phyloP scores from a whole-genome alignment of 2,888 invertebrate species.

The Stegophylla sp. region DNA sequence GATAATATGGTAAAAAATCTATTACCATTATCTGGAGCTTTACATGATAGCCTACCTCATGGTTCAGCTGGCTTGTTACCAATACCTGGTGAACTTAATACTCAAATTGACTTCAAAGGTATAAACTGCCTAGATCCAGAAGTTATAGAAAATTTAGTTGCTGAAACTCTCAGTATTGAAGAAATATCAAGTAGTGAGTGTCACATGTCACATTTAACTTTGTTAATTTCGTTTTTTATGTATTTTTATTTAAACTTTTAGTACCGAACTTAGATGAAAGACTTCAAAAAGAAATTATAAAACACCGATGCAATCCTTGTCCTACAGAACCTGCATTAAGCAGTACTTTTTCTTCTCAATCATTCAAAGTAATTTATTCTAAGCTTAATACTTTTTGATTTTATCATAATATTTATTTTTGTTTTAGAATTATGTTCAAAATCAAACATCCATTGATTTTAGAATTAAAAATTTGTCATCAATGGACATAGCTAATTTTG shows the following conservation, averaged over 20 bases:
- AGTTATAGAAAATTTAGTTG: slow-evolving; percentile 53
- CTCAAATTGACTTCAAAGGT: slow-evolving; percentile 52
- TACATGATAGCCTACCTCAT: slow-evolving; percentile 46
- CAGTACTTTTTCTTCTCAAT: slow-evolving; percentile 52
- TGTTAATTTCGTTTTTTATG: neutral
- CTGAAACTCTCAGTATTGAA: slow-evolving; percentile 68
- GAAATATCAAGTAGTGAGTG: slow-evolving; percentile 67
- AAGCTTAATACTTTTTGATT: slow-evolving; percentile 11
- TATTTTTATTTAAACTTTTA: slow-evolving; percentile 6
- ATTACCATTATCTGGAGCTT: slow-evolving; percentile 31
- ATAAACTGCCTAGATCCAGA: slow-evolving; percentile 52
- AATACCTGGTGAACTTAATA: slow-evolving; percentile 35
- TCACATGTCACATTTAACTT: neutral
- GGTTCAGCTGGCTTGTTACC: slow-evolving; percentile 47
- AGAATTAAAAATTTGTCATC: slow-evolving; percentile 56
- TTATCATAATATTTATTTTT: slow-evolving; percentile 10
- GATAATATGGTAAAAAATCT: slow-evolving; percentile 58
- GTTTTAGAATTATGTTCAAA: slow-evolving; percentile 54
- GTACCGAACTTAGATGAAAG: slow-evolving; percentile 48
- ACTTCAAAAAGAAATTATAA: slow-evolving; percentile 52
- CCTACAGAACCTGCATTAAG: slow-evolving; percentile 37
- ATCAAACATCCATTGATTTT: slow-evolving; percentile 56
- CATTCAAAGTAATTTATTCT: slow-evolving; percentile 43
- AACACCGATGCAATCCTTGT: slow-evolving; percentile 32
- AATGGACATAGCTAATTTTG: slow-evolving; percentile 56